A percentile compares a stretch with the other conserved stretches of the same genome.
Evolutionary conservation across 2,113 vertebrate genomes (phyloP).

Genomic region (Labrus mixtus): DNA sequence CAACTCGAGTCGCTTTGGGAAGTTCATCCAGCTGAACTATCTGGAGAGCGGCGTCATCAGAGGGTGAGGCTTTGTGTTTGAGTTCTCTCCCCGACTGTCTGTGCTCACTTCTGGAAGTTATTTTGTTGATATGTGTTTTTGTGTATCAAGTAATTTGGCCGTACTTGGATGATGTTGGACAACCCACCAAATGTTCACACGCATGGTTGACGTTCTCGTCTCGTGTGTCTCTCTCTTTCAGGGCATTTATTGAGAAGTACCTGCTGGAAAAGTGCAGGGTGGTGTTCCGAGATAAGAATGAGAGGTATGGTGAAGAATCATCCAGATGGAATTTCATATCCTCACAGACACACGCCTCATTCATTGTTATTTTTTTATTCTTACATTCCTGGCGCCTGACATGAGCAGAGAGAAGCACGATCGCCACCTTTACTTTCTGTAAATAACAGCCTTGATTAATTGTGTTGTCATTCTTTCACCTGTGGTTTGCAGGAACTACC

Average conservation of each 20-base stretch:
- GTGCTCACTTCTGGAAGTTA: not conserved
- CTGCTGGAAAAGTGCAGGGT: conserved; percentile 95
- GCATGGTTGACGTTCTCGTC: conserved; percentile 18
- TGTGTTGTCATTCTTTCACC: conserved; percentile 9
- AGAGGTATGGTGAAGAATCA: conserved; percentile 84
- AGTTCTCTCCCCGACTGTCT: not conserved
- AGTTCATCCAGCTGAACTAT: conserved; percentile 97
- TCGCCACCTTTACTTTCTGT: not conserved
- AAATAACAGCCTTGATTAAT: not conserved
- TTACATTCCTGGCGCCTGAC: not conserved
- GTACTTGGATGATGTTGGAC: not conserved
- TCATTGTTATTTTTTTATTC: not conserved
- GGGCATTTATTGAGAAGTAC: conserved; percentile 95
- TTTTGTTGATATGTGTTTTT: conserved; percentile 5
- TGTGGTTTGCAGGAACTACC: conserved; percentile 89
- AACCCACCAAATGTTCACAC: not conserved
- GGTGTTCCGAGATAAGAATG: conserved; percentile 90
- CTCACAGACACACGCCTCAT: not conserved
- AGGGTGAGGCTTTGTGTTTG: conserved; percentile 84
- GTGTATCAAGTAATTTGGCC: not conserved
- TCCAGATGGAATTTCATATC: not conserved
- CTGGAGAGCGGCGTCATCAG: conserved; percentile 93
- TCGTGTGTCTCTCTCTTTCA: conserved; percentile 62
- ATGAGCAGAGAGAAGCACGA: not conserved
- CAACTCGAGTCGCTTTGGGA: conserved; percentile 97